Conservation (phyloP, 1,140 invertebrate species). For the Parasteatoda tepidariorum region DNA sequence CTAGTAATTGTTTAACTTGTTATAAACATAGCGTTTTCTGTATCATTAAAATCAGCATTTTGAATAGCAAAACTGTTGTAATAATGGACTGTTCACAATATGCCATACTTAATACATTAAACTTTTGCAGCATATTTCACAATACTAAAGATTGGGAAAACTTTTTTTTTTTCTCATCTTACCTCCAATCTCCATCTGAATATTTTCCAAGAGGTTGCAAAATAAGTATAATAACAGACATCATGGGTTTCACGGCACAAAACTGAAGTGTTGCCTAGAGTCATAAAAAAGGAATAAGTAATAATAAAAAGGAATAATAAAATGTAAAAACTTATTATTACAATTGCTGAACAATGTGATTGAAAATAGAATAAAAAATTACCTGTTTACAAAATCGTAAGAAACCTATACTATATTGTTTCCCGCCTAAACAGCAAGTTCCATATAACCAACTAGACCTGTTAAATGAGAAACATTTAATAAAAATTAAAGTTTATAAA, state of each 20-base stretch:
- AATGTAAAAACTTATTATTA: not conserved
- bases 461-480: constrained; percentile 63
- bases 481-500: no score
- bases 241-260: constrained; percentile 96
- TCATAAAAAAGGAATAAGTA: not conserved
- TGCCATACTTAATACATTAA: no score
- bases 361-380: not conserved
- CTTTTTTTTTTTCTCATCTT: constrained; percentile 25
- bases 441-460: constrained; percentile 94
- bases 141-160: not conserved
- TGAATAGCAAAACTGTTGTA: no score
- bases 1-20: no score
- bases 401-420: constrained; percentile 98
- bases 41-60: no score
- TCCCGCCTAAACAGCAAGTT: constrained; percentile 95
- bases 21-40: no score
- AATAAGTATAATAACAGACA: constrained; percentile 98
- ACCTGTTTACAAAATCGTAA: constrained; percentile 97
- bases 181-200: constrained; percentile 94
- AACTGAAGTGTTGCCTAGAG: constrained; percentile 93
- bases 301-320: constrained; percentile 3
- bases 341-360: not conserved
- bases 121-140: no score
- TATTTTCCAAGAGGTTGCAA: constrained; percentile 91
- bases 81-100: no score